These are phyloP conservation scores for Phaethon lepturus DNA, from an alignment of 2,113 vertebrate species.

Conservation along the genomic window DNA sequence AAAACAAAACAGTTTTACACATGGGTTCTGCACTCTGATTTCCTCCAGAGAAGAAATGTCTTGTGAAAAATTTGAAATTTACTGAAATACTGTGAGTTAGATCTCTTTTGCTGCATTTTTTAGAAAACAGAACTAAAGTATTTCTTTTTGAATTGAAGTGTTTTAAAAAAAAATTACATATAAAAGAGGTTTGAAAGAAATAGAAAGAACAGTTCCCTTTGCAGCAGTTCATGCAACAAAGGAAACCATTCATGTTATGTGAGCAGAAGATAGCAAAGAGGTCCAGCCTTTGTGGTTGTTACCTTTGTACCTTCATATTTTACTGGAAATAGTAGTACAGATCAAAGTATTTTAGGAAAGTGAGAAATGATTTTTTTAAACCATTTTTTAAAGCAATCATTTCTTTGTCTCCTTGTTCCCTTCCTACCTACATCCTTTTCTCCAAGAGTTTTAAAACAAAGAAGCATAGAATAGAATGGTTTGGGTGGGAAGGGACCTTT, in stretches of 20 bases:
- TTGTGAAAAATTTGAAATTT: not conserved
- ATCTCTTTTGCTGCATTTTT: not conserved
- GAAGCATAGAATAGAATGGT: not conserved
- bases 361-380: not conserved
- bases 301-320: not conserved
- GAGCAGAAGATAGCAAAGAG: not conserved
- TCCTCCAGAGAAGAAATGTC: not conserved
- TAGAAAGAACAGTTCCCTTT: not conserved
- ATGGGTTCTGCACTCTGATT: not conserved
- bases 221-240: not conserved
- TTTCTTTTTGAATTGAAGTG: not conserved
- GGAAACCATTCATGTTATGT: not conserved
- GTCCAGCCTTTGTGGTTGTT: not conserved
- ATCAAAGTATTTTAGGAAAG: not conserved
- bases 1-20: not conserved
- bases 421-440: not conserved
- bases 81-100: not conserved
- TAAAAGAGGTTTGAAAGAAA: not conserved
- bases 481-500: not conserved
- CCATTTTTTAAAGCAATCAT: not conserved
- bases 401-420: not conserved
- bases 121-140: not conserved
- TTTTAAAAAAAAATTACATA: not conserved
- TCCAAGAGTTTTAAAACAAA: not conserved
- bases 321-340: not conserved